phyloP scores from a whole-genome alignment of 2,888 invertebrate species.

The Polietes domitor region DNA sequence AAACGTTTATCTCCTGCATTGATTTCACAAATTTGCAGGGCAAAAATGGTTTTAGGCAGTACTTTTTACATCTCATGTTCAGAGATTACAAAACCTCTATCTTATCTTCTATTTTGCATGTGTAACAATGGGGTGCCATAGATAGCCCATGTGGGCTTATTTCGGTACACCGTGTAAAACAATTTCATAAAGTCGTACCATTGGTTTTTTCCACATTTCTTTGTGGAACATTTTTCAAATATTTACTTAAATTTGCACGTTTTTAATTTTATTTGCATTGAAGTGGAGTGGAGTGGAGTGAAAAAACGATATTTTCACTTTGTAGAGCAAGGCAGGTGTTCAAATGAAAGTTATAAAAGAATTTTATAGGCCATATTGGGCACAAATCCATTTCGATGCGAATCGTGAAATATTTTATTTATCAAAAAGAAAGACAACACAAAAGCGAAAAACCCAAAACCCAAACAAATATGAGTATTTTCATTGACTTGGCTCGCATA shows the following conservation, averaged over 20 bases:
- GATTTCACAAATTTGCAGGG: too few species aligned
- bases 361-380: not conserved
- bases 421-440: not conserved
- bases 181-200: conserved; percentile 35
- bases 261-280: conserved; percentile 54
- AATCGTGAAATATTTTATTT: not conserved
- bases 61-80: too few species aligned
- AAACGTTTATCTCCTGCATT: too few species aligned
- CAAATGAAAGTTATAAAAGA: conserved; percentile 6
- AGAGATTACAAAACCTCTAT: too few species aligned
- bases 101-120: too few species aligned
- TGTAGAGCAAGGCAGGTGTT: conserved; percentile 41
- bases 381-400: not conserved
- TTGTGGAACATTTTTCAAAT: conserved; percentile 39
- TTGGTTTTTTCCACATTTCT: conserved; percentile 19
- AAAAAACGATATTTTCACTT: not conserved
- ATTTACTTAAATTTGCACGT: conserved; percentile 56
- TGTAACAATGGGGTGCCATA: not conserved
- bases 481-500: not conserved
- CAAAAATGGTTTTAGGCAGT: too few species aligned
- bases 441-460: not conserved
- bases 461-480: not conserved
- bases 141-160: not conserved
- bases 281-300: not conserved
- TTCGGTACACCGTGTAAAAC: conserved; percentile 25